These are phyloP conservation scores for Lochmaea capreae DNA, from an alignment of 2,888 invertebrate genomes.

Conservation along the genomic window DNA sequence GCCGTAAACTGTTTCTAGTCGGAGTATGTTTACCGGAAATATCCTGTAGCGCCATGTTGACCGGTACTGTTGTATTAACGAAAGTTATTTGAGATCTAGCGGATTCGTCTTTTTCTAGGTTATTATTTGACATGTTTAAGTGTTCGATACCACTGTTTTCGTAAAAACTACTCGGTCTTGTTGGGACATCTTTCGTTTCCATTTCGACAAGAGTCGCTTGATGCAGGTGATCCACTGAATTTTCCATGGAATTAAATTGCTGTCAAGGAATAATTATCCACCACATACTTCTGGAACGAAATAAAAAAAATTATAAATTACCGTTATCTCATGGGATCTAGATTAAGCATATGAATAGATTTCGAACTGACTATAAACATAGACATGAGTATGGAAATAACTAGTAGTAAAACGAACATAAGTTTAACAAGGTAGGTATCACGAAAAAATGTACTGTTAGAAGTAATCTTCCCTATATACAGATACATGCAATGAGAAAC, in stretches of 20 bases:
- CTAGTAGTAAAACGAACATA: no score
- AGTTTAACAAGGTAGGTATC: no score
- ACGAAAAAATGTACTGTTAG: no score
- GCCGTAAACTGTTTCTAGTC: conserved; percentile 75
- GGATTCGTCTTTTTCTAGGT: not conserved
- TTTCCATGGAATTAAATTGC: conserved; percentile 7
- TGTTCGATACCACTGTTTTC: conserved; percentile 21
- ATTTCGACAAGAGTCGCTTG: conserved; percentile 16
- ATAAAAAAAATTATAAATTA: not conserved
- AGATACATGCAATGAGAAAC: no score
- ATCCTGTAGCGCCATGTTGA: conserved; percentile 73
- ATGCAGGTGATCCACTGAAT: conserved; percentile 6
- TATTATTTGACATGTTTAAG: conserved; percentile 22
- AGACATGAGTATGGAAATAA: no score
- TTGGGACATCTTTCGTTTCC: conserved; percentile 7
- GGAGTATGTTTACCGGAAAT: conserved; percentile 76
- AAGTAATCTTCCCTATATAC: no score
- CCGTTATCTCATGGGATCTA: not conserved
- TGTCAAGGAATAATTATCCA: conserved; percentile 8
- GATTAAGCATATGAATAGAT: not conserved
- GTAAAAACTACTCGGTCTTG: conserved; percentile 28
- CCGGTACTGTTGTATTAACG: conserved; percentile 75
- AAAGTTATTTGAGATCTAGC: conserved; percentile 65
- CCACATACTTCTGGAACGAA: conserved; percentile 16
- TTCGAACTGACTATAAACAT: not conserved